Percentiles rank a stretch among this genome's conserved stretches.
Evolutionary conservation across 2,113 vertebrate species (phyloP).

Genomic region (Casuarius casuarius): DNA sequence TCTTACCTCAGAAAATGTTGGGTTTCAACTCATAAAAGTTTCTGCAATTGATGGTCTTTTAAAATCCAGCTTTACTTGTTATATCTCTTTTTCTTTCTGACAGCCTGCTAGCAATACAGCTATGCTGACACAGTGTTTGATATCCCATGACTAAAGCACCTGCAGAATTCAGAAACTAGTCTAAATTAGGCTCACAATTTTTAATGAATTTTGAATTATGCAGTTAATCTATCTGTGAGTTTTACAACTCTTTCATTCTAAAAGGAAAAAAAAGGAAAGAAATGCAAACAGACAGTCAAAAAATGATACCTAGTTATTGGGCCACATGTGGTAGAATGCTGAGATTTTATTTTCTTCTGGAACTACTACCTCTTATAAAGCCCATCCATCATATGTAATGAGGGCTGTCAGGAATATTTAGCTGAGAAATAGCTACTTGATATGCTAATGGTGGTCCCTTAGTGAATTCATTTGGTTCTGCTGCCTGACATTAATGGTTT

Average conservation of each 20-base stretch:
- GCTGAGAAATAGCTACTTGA: slow-evolving; percentile 88
- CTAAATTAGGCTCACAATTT: slow-evolving; percentile 67
- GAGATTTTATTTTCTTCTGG: slow-evolving; percentile 80
- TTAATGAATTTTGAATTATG: slow-evolving; percentile 75
- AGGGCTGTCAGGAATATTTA: slow-evolving; percentile 92
- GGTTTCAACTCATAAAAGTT: not conserved
- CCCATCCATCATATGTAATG: slow-evolving; percentile 90
- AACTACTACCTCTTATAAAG: slow-evolving; percentile 87
- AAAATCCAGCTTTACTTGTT: not conserved
- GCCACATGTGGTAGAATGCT: slow-evolving; percentile 62
- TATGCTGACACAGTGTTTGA: slow-evolving; percentile 2
- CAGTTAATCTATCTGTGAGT: slow-evolving; percentile 75
- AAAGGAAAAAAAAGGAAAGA: slow-evolving; percentile 52
- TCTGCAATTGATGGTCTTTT: not conserved
- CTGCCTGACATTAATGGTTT: slow-evolving; percentile 93
- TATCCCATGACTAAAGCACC: slow-evolving; percentile 48
- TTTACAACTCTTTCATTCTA: slow-evolving; percentile 63
- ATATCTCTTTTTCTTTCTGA: not conserved
- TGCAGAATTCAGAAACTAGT: slow-evolving; percentile 61
- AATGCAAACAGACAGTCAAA: slow-evolving; percentile 69
- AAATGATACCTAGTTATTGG: slow-evolving; percentile 65
- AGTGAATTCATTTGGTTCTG: slow-evolving; percentile 90
- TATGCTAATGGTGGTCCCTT: slow-evolving; percentile 88
- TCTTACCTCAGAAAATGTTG: not conserved
- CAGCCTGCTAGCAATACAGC: slow-evolving; percentile 34